Conservation (phyloP, 2,113 vertebrate genomes). For the Athene noctua region DNA sequence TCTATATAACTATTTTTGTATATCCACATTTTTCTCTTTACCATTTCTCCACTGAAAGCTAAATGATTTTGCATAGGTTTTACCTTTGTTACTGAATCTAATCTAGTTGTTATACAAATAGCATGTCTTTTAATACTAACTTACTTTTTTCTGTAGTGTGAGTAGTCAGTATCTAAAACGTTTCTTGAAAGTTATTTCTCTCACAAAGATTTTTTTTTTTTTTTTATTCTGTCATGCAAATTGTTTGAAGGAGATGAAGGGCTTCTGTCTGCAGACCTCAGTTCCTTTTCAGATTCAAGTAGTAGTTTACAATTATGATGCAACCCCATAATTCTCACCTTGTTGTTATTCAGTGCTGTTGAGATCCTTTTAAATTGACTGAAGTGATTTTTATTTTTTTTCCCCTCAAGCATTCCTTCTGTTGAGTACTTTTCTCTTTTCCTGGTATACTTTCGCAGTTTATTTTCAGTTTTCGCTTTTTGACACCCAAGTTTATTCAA, state of each 20-base stretch:
- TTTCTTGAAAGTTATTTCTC: background rate
- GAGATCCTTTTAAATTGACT: background rate
- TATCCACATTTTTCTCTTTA: background rate
- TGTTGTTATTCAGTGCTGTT: background rate
- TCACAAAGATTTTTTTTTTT: background rate
- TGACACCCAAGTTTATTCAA: background rate
- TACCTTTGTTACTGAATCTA: background rate
- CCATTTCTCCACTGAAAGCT: background rate
- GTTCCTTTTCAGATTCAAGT: background rate
- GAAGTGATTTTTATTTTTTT: background rate
- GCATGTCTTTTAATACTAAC: background rate
- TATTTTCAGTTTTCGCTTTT: background rate
- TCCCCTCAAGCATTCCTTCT: background rate
- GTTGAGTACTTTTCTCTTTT: background rate
- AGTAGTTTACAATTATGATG: background rate
- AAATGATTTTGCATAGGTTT: background rate
- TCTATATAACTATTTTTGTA: background rate
- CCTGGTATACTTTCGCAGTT: background rate
- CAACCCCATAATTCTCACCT: background rate
- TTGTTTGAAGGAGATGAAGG: background rate
- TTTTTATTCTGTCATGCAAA: background rate
- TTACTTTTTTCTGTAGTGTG: background rate
- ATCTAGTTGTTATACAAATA: background rate
- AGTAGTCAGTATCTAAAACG: background rate
- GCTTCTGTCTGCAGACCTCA: background rate